Evolutionary conservation across 92 coral and sea anemone species (phyloP).

Genomic region (Siderastrea radians): DNA sequence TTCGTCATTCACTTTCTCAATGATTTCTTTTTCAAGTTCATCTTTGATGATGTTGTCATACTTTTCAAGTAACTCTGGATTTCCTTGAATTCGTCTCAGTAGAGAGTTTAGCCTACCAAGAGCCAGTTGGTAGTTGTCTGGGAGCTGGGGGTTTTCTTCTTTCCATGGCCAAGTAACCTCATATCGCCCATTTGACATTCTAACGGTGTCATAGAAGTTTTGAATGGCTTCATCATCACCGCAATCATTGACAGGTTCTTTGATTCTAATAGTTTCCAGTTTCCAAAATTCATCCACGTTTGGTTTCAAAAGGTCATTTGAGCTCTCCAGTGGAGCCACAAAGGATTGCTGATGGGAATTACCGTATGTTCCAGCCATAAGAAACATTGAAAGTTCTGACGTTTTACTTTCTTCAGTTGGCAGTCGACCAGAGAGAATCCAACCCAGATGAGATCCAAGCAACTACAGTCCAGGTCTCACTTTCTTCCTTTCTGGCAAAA

Average conservation of each 20-base stretch:
- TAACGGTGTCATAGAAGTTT: slow-evolving; percentile 23
- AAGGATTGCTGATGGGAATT: slow-evolving; percentile 1
- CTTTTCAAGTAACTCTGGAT: slow-evolving; percentile 17
- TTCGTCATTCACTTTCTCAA: slow-evolving; percentile 14
- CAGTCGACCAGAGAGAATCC: slow-evolving; percentile 52
- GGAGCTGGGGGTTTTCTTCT: slow-evolving; percentile 3
- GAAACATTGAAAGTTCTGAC: slow-evolving; percentile 14
- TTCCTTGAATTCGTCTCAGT: slow-evolving; percentile 17
- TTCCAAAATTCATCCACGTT: slow-evolving; percentile 46
- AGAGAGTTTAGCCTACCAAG: slow-evolving; percentile 27
- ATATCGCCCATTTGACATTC: slow-evolving; percentile 25
- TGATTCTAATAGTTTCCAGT: slow-evolving; percentile 39
- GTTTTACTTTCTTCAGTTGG: slow-evolving; percentile 22
- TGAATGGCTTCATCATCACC: slow-evolving; percentile 28
- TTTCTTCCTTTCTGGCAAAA: slow-evolving; percentile 20
- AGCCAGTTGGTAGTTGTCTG: slow-evolving; percentile 37
- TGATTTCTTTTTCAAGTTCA: slow-evolving; percentile 16
- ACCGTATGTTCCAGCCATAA: background rate
- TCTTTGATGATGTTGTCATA: slow-evolving; percentile 11
- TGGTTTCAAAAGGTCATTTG: slow-evolving; percentile 10
- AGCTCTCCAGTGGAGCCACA: background rate
- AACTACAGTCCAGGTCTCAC: slow-evolving; percentile 32
- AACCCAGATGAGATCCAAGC: slow-evolving; percentile 47
- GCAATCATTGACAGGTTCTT: slow-evolving; percentile 1
- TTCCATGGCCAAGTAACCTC: slow-evolving; percentile 51